phyloP scores from a whole-genome alignment of 2,888 invertebrate species.

The Eupithecia exiguata region DNA sequence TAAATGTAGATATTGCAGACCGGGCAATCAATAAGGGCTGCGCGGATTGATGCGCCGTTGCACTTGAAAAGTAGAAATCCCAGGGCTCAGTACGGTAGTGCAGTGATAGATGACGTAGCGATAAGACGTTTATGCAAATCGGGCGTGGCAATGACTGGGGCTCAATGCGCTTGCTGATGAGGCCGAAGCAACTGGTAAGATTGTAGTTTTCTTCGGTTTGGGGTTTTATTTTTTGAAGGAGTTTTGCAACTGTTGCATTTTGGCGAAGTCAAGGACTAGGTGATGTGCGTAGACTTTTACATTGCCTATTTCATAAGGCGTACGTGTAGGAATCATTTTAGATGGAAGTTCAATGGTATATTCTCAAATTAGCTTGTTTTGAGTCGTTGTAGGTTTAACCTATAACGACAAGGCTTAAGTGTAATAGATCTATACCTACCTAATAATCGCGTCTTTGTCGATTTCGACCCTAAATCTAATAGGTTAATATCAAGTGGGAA shows the following conservation, averaged over 20 bases:
- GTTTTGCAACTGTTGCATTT: conserved; percentile 18
- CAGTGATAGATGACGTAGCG: conserved; percentile 38
- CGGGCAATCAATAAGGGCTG: conserved; percentile 39
- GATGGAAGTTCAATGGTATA: not conserved
- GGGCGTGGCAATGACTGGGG: conserved; percentile 12
- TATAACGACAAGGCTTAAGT: not conserved
- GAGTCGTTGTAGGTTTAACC: not conserved
- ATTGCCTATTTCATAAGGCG: not conserved
- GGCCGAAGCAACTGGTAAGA: conserved; percentile 27
- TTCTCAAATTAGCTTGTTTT: not conserved
- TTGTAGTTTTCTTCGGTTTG: not conserved
- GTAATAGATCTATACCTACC: not conserved
- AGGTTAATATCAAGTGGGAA: not conserved
- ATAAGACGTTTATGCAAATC: conserved; percentile 24
- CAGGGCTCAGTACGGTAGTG: conserved; percentile 25
- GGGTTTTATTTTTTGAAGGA: not conserved
- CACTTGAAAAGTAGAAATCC: conserved; percentile 27
- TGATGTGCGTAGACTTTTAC: not conserved
- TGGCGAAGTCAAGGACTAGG: conserved; percentile 5
- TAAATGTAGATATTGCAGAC: conserved; percentile 32
- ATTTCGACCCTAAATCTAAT: not conserved
- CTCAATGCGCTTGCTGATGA: conserved; percentile 10
- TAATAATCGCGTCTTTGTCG: not conserved
- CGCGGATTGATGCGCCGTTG: conserved; percentile 40
- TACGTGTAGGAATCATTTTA: not conserved